A percentile compares a stretch with the other conserved stretches of the same genome.
Evolutionary conservation across 2,888 invertebrate species (phyloP).

Genomic region (Eurois occulta): DNA sequence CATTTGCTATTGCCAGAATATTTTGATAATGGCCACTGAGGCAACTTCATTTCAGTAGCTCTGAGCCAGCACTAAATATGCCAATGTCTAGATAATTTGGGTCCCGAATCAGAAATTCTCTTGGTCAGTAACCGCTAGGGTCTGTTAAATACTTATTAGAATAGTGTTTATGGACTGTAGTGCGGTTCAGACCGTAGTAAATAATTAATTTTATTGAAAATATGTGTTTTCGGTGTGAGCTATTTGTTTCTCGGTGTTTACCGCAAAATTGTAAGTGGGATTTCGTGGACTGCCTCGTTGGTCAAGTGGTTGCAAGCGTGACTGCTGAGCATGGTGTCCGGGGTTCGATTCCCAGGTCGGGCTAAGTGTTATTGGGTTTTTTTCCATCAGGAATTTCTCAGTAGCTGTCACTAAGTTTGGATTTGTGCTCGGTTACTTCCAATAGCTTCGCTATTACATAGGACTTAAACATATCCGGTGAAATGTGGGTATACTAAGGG

Average conservation of each 20-base stretch:
- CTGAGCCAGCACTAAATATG: constrained; percentile 53
- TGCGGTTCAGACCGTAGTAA: constrained; percentile 27
- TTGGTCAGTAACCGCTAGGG: constrained; percentile 57
- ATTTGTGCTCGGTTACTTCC: too few species aligned
- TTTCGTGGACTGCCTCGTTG: neutral
- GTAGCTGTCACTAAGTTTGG: too few species aligned
- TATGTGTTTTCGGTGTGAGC: constrained; percentile 19
- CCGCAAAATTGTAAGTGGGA: neutral
- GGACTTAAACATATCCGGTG: too few species aligned
- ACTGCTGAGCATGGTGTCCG: too few species aligned
- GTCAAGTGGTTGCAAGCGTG: too few species aligned
- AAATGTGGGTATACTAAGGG: too few species aligned
- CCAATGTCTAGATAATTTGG: constrained; percentile 61
- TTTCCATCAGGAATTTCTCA: too few species aligned
- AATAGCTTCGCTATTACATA: too few species aligned
- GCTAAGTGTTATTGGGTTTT: too few species aligned
- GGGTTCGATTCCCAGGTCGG: too few species aligned
- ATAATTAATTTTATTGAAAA: constrained; percentile 40
- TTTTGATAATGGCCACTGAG: constrained; percentile 42
- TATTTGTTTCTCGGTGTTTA: constrained; percentile 4
- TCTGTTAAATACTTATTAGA: constrained; percentile 51
- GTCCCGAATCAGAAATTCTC: constrained; percentile 58
- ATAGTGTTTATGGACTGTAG: constrained; percentile 39
- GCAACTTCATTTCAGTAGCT: constrained; percentile 43
- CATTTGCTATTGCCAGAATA: constrained; percentile 22